Base-by-base conservation (phyloP, 2,888 invertebrate genomes). In the Drosophila antonietae region DNA sequence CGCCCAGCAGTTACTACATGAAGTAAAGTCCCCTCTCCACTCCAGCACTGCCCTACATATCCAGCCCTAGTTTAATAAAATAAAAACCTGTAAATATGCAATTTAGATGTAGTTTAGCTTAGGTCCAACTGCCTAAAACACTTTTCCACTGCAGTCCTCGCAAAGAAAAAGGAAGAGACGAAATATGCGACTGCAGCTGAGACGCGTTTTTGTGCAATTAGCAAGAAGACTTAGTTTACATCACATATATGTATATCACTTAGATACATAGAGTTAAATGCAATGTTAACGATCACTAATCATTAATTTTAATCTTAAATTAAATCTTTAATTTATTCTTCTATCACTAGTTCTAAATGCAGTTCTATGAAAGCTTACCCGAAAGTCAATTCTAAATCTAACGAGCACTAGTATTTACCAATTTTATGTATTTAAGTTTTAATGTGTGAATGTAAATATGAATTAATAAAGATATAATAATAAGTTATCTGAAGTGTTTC, bases 1-100 rank as follows among this genome's bases (percentile, higher is more conserved):
- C 96, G 67, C 95, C 95, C 15, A 94, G 94, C 76, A 91, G 91
- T 75, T 93, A 92, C 78, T 93, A 93, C 68, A 92, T 93, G 92
- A 93, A 93, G 81, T 92, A 83, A 73, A 46, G 18, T 18, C 37
- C 14, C 20, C 9, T 6, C 15, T 3, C 37, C 46, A 15, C n/a
- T 9, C 23, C 37, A 33, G 43, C 31, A 39, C 37, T 39, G 37
- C 37, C 15, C 15, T 15, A 15, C 2, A 14, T 7, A 14, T 6
- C 44, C 20, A 20, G 23, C 23, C 46, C 44, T 63, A 55, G 62
- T 33, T 61, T 46, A 67, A 52, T 20, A 33, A 18, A 49, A 61
- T 59, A 64, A 44, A 61, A 66, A 66, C 78, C 81, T 86, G 87
- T 84, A 84, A 68, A 84, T 85, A 85, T 52, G 69, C 67, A 70